Conservation (phyloP, 2,113 vertebrate species). For the Corvus hawaiiensis region DNA sequence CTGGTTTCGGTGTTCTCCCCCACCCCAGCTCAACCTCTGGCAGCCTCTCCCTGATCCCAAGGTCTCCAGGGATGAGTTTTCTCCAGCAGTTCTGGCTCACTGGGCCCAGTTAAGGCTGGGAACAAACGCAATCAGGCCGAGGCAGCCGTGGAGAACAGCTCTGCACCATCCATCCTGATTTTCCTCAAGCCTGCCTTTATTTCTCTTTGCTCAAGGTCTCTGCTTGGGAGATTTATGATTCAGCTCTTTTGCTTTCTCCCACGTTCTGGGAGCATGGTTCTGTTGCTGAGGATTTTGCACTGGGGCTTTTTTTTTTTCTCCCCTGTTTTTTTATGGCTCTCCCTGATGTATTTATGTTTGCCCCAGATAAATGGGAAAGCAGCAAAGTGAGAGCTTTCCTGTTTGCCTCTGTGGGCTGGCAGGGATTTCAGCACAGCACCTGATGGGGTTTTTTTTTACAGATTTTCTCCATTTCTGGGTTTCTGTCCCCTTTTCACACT, state of each 20-base stretch:
- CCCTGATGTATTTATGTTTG: constrained; percentile 28
- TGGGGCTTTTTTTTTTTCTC: not conserved
- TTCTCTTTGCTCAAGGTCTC: constrained; percentile 7
- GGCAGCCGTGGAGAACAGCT: not conserved
- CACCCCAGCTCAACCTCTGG: not conserved
- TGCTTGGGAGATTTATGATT: not conserved
- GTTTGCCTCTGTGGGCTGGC: not conserved
- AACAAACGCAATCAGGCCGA: fast-evolving
- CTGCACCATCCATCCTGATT: not conserved
- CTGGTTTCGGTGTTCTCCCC: no score
- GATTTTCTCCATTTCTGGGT: not conserved
- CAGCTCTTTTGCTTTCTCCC: not conserved
- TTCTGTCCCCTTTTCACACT: not conserved
- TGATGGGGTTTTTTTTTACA: not conserved
- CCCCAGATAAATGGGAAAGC: not conserved
- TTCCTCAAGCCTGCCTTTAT: not conserved
- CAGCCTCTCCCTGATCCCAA: not conserved
- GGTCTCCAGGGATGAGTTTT: not conserved
- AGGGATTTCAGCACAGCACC: not conserved
- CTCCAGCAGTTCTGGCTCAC: not conserved
- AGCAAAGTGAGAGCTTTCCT: not conserved
- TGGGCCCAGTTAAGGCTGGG: not conserved
- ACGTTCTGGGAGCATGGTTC: not conserved
- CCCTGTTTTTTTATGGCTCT: not conserved
- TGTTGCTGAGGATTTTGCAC: not conserved